Evolutionary conservation across 2,888 invertebrate genomes (phyloP), one percentile per base, ranked within the genome.

Genomic region (Thereva unica): DNA sequence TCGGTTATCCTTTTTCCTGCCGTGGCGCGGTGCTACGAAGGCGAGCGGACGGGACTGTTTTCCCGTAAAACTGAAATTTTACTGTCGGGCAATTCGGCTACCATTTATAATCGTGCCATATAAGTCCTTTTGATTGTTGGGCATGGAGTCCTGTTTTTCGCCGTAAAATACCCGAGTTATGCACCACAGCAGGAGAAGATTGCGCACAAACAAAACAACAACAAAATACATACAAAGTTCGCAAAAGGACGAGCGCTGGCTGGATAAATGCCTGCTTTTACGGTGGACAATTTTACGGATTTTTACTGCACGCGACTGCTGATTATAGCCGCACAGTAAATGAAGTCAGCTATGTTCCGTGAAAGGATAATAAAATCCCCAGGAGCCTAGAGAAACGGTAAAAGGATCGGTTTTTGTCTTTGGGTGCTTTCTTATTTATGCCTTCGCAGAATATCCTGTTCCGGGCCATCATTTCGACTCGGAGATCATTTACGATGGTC

Each of bases 291-390:
- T 69, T 69, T 69, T 68, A 63, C 69, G 69, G 67, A 69, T 69
- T 69, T 69, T 69, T 69, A 69, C 66, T 69, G 57, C 69, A 69
- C 69, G 69, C 69, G 69, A 69, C 69, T 66, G 61, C 66, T 55
- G 54, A 63, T 66, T 47, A 65, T 56, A 47, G 69, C 41, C 61
- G 10, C 52, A 52, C 55, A 63, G 56, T 61, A 42, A 66, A 47
- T 40, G 23, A 54, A 66, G 50, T 63, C 38, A 56, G 47, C 54
- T 38, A 45, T 57, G 41, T 67, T 66, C 50, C 37, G 6, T 68
- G 66, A 53, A 66, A 66, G 42, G 66, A 59, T 59, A 66, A 57
- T 66, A 66, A 66, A 64, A 66, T 34, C 56, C 38, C 64, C 52
- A 53, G 64, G 53, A 53, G 64, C 53, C 53, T 50, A 64, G 23